These are phyloP conservation scores for Odocoileus virginianus DNA, from an alignment of 2,113 vertebrate species.

Conservation along the genomic window DNA sequence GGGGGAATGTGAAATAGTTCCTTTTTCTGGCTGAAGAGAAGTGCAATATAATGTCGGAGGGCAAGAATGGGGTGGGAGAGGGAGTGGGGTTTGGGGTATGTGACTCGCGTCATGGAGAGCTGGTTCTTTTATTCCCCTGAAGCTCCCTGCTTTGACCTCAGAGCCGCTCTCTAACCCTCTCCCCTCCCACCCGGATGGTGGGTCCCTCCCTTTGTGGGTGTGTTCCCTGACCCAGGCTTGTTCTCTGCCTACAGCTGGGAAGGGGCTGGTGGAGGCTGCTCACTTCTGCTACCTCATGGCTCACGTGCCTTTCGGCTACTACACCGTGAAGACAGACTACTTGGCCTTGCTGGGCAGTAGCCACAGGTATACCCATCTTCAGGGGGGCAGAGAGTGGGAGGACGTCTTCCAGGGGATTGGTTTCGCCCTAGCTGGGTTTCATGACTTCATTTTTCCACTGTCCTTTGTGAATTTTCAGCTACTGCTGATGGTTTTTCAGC, in stretches of 20 bases:
- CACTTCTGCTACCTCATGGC: slow-evolving; percentile 93
- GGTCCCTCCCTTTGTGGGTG: fast-evolving
- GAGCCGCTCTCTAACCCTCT: fast-evolving
- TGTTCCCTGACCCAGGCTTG: background rate
- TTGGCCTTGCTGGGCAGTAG: slow-evolving; percentile 89
- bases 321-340: slow-evolving; percentile 81
- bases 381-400: background rate
- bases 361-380: slow-evolving; percentile 82
- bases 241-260: slow-evolving; percentile 83
- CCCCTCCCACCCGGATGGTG: fast-evolving
- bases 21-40: background rate
- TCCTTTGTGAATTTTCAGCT: background rate
- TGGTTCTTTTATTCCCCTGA: fast-evolving
- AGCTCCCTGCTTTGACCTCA: background rate
- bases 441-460: background rate
- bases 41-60: background rate
- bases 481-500: background rate
- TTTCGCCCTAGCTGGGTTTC: background rate
- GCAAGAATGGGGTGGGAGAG: background rate
- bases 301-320: slow-evolving; percentile 84
- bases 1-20: background rate
- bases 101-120: fast-evolving
- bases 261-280: slow-evolving; percentile 86
- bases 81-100: background rate
- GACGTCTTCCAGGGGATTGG: background rate